Evolutionary conservation across 2,888 invertebrate genomes (phyloP).

Genomic region (Dioctria linearis): DNA sequence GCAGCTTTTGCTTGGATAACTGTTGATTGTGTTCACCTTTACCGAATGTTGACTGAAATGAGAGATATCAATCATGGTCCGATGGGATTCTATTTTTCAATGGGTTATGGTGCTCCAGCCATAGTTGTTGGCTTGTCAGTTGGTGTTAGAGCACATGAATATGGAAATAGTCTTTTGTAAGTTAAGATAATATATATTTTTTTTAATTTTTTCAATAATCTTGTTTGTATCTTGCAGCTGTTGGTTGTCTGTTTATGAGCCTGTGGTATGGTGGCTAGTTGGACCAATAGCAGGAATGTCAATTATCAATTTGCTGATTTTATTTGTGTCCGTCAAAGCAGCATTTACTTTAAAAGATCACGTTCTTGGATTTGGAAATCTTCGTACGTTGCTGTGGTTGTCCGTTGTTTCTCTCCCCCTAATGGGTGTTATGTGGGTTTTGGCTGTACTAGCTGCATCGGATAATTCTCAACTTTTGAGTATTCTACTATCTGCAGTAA

Average conservation of each 20-base stretch:
- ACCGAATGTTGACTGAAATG: conserved; percentile 95
- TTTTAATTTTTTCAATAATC: conserved; percentile 52
- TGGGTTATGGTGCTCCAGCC: conserved; percentile 94
- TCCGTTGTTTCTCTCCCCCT: conserved; percentile 90
- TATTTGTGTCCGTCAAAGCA: conserved; percentile 89
- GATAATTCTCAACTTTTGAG: conserved; percentile 82
- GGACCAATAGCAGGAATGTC: conserved; percentile 89
- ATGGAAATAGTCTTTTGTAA: conserved; percentile 95
- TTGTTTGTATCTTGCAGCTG: conserved; percentile 77
- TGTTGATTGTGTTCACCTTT: conserved; percentile 92
- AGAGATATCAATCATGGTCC: conserved; percentile 96
- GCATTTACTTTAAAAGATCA: conserved; percentile 93
- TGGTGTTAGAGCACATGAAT: conserved; percentile 93
- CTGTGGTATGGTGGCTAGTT: conserved; percentile 95
- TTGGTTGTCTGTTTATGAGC: conserved; percentile 94
- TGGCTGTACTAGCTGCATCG: conserved; percentile 84
- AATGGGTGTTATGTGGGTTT: conserved; percentile 88
- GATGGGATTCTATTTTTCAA: conserved; percentile 91
- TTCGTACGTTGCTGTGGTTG: conserved; percentile 88
- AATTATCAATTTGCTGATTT: conserved; percentile 82
- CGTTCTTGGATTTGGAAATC: conserved; percentile 87
- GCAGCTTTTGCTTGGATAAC: conserved; percentile 93
- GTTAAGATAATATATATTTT: conserved; percentile 67
- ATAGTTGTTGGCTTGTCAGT: conserved; percentile 92
- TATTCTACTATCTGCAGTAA: conserved; percentile 83